Evolutionary conservation across 2,113 vertebrate species (phyloP).

Genomic region (Leucosticte australis): DNA sequence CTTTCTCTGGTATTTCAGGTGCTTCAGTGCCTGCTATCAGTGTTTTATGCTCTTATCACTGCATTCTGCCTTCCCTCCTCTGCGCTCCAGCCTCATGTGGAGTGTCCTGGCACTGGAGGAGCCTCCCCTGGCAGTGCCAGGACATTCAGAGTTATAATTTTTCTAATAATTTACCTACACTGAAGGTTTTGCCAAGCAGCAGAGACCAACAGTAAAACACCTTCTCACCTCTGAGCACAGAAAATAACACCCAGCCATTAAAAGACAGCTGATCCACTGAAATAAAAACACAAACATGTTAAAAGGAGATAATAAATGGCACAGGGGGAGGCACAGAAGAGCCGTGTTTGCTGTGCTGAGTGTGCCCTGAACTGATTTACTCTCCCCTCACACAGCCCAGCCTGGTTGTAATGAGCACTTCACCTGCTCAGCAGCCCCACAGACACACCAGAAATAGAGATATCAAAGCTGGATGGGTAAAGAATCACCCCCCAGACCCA

Average conservation of each 20-base stretch:
- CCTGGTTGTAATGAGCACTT: background rate
- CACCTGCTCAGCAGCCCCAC: background rate
- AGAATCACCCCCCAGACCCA: background rate
- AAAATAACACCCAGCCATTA: background rate
- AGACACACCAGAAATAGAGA: background rate
- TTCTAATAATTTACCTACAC: background rate
- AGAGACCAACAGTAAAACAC: background rate
- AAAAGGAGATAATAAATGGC: background rate
- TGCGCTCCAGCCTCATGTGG: background rate
- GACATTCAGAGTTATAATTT: background rate
- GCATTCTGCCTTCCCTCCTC: background rate
- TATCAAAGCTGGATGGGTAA: background rate
- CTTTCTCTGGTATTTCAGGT: background rate
- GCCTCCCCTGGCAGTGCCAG: background rate
- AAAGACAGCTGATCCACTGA: background rate
- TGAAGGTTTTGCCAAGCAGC: background rate
- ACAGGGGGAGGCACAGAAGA: background rate
- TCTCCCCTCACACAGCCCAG: background rate
- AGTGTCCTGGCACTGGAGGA: background rate
- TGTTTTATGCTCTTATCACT: background rate
- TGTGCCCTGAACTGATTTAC: background rate
- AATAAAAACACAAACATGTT: background rate
- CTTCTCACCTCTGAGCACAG: background rate
- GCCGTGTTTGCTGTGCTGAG: background rate
- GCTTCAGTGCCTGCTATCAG: fast-evolving